A percentile compares a stretch with the other conserved stretches of the same genome.
Evolutionary conservation across 2,797 vertebrate genomes (phyloP).

Genomic region (Propithecus deckenii): DNA sequence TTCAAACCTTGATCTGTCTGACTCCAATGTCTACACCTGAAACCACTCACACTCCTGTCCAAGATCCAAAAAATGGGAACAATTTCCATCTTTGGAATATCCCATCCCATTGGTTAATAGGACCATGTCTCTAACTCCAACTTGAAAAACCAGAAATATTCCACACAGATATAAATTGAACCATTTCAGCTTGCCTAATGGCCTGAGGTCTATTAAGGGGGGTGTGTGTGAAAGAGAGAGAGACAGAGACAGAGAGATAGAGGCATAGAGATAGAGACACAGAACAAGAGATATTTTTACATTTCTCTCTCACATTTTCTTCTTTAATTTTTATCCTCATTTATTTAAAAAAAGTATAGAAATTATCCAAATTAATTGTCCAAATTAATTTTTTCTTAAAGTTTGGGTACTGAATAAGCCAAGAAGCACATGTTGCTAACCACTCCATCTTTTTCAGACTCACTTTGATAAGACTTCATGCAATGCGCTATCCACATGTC

Average conservation of each 20-base stretch:
- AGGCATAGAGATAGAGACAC: background rate
- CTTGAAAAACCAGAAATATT: background rate
- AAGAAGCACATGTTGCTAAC: background rate
- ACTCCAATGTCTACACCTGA: background rate
- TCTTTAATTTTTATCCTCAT: background rate
- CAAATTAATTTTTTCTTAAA: background rate
- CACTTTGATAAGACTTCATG: background rate
- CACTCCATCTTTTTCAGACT: background rate
- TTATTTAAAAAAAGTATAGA: background rate
- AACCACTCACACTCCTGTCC: background rate
- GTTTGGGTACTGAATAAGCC: background rate
- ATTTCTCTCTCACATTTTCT: background rate
- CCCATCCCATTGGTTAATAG: too few species aligned
- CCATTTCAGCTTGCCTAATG: background rate
- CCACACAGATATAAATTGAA: background rate
- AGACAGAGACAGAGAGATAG: background rate
- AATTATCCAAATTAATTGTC: background rate
- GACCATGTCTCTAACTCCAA: rapidly evolving
- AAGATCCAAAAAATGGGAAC: background rate
- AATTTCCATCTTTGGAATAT: background rate
- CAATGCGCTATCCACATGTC: background rate
- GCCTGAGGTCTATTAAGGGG: background rate
- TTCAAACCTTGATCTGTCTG: background rate
- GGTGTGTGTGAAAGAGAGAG: background rate
- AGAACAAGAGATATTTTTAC: background rate